These are phyloP conservation scores for Pipistrellus nathusii DNA, from an alignment of 2,797 vertebrate species.

Conservation along the genomic window DNA sequence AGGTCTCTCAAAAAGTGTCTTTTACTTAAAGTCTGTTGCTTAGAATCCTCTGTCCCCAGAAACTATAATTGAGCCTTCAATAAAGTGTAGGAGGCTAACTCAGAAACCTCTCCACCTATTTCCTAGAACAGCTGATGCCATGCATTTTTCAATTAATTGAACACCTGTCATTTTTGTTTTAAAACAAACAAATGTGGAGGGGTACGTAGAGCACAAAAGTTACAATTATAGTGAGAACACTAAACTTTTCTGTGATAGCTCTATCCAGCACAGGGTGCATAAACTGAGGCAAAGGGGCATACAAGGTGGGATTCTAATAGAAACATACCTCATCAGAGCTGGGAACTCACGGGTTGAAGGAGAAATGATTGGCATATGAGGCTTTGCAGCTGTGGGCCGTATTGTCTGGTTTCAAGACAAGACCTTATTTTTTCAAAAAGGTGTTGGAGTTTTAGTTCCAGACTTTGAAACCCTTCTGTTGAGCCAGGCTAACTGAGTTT, in stretches of 20 bases:
- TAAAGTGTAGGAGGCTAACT: not conserved
- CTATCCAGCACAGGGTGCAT: not conserved
- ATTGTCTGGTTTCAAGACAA: not conserved
- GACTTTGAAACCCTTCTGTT: not conserved
- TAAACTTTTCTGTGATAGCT: not conserved
- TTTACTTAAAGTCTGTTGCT: not conserved
- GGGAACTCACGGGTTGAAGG: not conserved
- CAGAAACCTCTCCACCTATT: not conserved
- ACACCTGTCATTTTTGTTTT: not conserved
- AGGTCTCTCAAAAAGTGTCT: not conserved
- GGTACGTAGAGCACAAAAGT: not conserved
- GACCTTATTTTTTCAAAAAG: not conserved
- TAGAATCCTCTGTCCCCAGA: not conserved
- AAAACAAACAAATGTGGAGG: not conserved
- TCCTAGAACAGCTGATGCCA: not conserved
- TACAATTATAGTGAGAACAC: not conserved
- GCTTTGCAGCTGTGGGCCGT: not conserved
- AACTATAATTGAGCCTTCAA: not conserved
- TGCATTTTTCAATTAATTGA: not conserved
- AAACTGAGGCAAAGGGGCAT: not conserved
- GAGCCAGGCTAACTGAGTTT: not conserved
- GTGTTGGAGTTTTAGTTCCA: not conserved
- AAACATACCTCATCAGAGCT: not conserved
- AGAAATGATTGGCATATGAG: not conserved
- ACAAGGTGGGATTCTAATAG: accelerated